Percentiles rank a stretch among this genome's conserved stretches.
phyloP scores from a whole-genome alignment of 92 coral and sea anemone species.

The Epizoanthus rinbou region DNA sequence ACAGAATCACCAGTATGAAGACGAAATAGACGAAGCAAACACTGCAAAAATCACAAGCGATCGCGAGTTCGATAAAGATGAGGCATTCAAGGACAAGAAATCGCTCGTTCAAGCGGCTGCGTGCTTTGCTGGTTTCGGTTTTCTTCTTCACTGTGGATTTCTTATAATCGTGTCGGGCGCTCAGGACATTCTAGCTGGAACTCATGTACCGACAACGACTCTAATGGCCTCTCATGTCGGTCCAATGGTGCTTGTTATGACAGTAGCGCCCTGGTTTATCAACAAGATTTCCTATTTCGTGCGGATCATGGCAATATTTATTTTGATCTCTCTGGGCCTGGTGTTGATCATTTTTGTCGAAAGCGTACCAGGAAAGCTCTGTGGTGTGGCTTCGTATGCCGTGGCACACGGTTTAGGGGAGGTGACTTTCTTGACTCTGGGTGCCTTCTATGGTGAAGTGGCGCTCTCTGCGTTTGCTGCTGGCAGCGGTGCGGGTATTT shows the following conservation, averaged over 20 bases:
- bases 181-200: constrained; percentile 82
- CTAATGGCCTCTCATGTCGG: constrained; percentile 77
- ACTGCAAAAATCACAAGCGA: not conserved
- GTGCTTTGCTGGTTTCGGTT: constrained; percentile 72
- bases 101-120: constrained; percentile 21
- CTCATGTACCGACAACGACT: constrained; percentile 72
- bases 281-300: constrained; percentile 73
- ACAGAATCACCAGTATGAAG: not conserved
- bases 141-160: constrained; percentile 67
- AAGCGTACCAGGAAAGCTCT: constrained; percentile 65
- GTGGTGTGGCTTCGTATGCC: constrained; percentile 76
- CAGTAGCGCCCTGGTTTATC: constrained; percentile 80
- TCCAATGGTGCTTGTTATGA: constrained; percentile 75
- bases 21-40: not conserved
- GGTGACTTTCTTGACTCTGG: constrained; percentile 72
- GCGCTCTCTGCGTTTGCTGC: constrained; percentile 79
- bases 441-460: constrained; percentile 78
- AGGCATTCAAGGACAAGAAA: constrained; percentile 20
- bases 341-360: constrained; percentile 60
- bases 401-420: constrained; percentile 85
- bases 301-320: constrained; percentile 67
- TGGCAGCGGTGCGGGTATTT: constrained; percentile 83
- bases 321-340: constrained; percentile 72
- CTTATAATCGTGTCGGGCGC: constrained; percentile 72
- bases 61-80: not conserved